Evolutionary conservation across 2,888 invertebrate species (phyloP), one percentile per base, ranked within the genome.

Genomic region (Cotesia congregata): DNA sequence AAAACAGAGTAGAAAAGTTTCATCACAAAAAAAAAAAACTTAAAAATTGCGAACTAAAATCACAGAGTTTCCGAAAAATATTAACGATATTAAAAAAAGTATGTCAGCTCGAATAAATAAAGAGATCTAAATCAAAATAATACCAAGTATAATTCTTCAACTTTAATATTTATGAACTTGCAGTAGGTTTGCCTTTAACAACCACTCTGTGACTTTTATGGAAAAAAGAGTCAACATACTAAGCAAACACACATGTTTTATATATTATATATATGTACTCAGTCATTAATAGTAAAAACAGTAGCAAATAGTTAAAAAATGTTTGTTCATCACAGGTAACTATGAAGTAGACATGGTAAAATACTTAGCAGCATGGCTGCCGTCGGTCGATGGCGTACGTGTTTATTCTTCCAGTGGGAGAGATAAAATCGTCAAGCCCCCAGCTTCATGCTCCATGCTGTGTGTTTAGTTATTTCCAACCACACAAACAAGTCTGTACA

Each of bases 371-470:
- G 77, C 76, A 86, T 86, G 86, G 86, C 85, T 80, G 85, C 85
- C 85, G 85, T 83, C 85, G 85, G 84, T 80, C 77, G 83, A 86
- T 85, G 85, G 85, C 83, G 84, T 76, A 60, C 78, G 78, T 71
- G 76, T 77, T 61, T 80, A 75, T 78, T 78, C 77, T 81, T 79
- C 80, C 79, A 75, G 80, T 75, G 79, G 65, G 74, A 41, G 64
- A 41, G 74, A 65, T 80, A 77, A 79, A 77, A 81, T 79, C 30
- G 30, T 75, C 77, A 77, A 59, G 79, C 79, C 68, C 74, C 61
- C 78, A 77, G 80, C 78, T 81, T 78, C 78, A 78, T 79, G 78
- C 72, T 81, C 77, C 78, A 78, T 72, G 62, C 69, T 61, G 50
- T 40, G 70, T 72, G 64, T 17, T 30, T 30, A 30, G 30, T 30